Evolutionary conservation across 2,113 vertebrate genomes (phyloP).

Genomic region (Oryzias javanicus): DNA sequence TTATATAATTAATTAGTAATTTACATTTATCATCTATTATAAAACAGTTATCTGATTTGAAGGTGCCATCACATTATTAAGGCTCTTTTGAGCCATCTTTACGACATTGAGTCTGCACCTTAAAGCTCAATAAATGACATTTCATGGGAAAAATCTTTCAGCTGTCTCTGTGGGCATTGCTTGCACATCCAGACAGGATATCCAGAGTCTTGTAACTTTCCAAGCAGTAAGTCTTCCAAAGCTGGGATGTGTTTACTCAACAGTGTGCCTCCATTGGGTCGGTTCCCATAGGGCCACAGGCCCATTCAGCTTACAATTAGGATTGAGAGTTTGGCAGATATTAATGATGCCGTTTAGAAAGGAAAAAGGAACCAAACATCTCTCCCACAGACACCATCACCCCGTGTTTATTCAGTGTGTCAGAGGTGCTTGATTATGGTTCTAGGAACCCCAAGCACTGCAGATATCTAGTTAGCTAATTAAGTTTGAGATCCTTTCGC

Average conservation of each 20-base stretch:
- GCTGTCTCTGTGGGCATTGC: conserved; percentile 35
- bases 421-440: conserved; percentile 50
- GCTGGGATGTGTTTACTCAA: conserved; percentile 64
- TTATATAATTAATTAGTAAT: too few relatives aligned
- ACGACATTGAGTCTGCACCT: conserved; percentile 7
- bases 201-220: conserved; percentile 69
- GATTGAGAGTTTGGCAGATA: conserved; percentile 57
- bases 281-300: conserved; percentile 50
- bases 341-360: conserved; percentile 57
- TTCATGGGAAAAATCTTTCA: conserved; percentile 56
- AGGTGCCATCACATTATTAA: too few relatives aligned
- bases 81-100: not conserved
- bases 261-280: conserved; percentile 36
- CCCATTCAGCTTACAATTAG: conserved; percentile 52
- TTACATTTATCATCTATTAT: too few relatives aligned
- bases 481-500: conserved; percentile 28
- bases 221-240: conserved; percentile 66
- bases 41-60: too few relatives aligned
- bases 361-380: conserved; percentile 48
- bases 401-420: conserved; percentile 59
- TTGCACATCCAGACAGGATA: conserved; percentile 62
- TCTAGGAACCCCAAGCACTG: conserved; percentile 34
- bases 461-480: conserved; percentile 48
- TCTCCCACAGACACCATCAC: conserved; percentile 30
- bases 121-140: conserved; percentile 8